Base-by-base conservation (phyloP, 1,140 invertebrate genomes). In the Octopus sinensis region DNA sequence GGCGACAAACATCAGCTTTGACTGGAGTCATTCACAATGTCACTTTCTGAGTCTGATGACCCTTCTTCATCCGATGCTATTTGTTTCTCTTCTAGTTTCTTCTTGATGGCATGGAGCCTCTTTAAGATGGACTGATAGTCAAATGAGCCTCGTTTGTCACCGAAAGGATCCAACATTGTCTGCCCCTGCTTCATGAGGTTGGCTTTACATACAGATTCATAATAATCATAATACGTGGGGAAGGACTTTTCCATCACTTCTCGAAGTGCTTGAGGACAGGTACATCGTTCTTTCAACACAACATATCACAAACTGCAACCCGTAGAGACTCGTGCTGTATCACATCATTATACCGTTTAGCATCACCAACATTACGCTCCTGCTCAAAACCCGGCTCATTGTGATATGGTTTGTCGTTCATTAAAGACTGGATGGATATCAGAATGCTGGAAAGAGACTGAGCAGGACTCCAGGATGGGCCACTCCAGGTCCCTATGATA, bases 391-490 rank as follows among this genome's bases (percentile, higher is more conserved):
- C 93, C 77, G 93, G 93, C 88, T 93, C 93, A 90, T 93, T 93
- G 86, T 92, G 92, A 87, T 93, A 93, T n/a, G 93, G 93, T 82
- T 93, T 92, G 84, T 93, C 93, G 86, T 92, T 93, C 82, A 93
- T 86, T 12, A 93, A 86, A 76, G 92, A 93, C 87, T 93, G 93
- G 80, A 93, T 93, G 17, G 93, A 93, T 23, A 93, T 91, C 9
- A 93, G 89, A 54, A 93, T 90, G 87, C 91, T 92, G 6, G 92
- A 91, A 52, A 93, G 84, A 86, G 91, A 92, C 84, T 92, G 91
- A 10, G 93, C 93, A 23, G 93, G 92, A 87, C 91, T 93, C 93
- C 93, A 93, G 0, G 91, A 88, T 51, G 93, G 93, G 53, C 93
- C 93, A 13, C 89, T 88, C 92, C 93, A 93, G 23, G 93, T 93